A percentile compares a stretch with the other conserved stretches of the same genome.
phyloP scores from a whole-genome alignment of 2,888 invertebrate genomes.

The Xestia ashworthii region DNA sequence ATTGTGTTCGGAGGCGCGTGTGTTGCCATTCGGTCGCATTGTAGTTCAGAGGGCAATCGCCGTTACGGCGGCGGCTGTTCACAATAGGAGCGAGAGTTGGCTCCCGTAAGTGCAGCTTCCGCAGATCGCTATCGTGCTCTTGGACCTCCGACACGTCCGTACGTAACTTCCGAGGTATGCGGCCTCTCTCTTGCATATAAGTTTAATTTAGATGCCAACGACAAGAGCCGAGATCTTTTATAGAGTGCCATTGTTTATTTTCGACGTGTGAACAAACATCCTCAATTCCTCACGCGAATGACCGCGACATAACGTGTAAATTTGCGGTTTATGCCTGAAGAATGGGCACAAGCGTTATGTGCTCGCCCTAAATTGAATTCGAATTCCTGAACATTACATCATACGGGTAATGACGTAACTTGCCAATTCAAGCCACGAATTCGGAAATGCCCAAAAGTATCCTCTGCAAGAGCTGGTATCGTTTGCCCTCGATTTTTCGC shows the following conservation, averaged over 20 bases:
- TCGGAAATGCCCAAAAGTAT: constrained; percentile 58
- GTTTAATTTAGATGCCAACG: constrained; percentile 30
- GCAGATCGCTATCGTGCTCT: constrained; percentile 81
- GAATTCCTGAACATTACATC: constrained; percentile 62
- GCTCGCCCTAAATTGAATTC: constrained; percentile 54
- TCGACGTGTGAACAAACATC: constrained; percentile 32
- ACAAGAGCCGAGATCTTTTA: constrained; percentile 3
- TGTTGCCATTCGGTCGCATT: constrained; percentile 75
- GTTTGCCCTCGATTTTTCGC: constrained; percentile 74
- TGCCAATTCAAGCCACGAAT: constrained; percentile 32
- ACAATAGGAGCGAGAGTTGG: constrained; percentile 87
- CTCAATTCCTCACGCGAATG: constrained; percentile 24
- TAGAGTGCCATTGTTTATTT: constrained; percentile 32
- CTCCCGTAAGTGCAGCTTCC: constrained; percentile 80
- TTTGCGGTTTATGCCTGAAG: constrained; percentile 54
- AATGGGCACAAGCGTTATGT: constrained; percentile 41
- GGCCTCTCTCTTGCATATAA: constrained; percentile 69
- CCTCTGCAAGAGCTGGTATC: constrained; percentile 67
- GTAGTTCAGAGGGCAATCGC: constrained; percentile 85
- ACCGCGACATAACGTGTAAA: constrained; percentile 35
- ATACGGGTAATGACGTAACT: constrained; percentile 56
- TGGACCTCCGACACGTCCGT: constrained; percentile 75
- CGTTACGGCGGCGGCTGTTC: constrained; percentile 79
- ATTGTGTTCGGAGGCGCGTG: constrained; percentile 76
- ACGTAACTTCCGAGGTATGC: constrained; percentile 78